These are phyloP conservation scores for Athene noctua DNA, from an alignment of 2,113 vertebrate species.

Conservation along the genomic window DNA sequence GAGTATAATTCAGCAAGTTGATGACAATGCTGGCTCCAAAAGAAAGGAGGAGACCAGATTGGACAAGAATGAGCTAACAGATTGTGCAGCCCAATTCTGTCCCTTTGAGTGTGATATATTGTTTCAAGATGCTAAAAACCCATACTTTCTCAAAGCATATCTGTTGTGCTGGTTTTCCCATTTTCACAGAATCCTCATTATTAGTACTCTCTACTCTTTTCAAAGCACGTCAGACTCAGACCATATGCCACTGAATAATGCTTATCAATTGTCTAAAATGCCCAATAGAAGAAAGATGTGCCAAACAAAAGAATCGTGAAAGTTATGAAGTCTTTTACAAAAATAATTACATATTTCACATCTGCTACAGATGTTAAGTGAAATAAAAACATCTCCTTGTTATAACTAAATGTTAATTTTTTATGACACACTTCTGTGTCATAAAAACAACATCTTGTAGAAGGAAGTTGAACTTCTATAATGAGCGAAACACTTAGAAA, in stretches of 20 bases:
- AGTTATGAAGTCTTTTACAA: slow-evolving; percentile 71
- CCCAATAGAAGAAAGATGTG: slow-evolving; percentile 73
- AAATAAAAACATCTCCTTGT: slow-evolving; percentile 72
- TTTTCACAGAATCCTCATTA: slow-evolving; percentile 84
- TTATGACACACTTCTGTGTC: slow-evolving; percentile 63
- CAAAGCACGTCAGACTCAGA: slow-evolving; percentile 82
- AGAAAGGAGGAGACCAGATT: slow-evolving; percentile 85
- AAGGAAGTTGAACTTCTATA: slow-evolving; percentile 37
- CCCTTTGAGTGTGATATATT: slow-evolving; percentile 85
- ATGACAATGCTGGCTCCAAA: slow-evolving; percentile 85
- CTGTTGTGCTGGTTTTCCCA: slow-evolving; percentile 80
- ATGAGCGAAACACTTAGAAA: slow-evolving; percentile 31
- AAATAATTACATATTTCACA: slow-evolving; percentile 74
- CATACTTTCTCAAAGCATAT: slow-evolving; percentile 81
- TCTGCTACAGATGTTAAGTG: slow-evolving; percentile 75
- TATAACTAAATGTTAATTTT: slow-evolving; percentile 72
- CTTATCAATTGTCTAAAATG: slow-evolving; percentile 78
- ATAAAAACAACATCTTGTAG: slow-evolving; percentile 60
- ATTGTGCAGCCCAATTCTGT: slow-evolving; percentile 81
- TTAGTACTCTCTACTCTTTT: slow-evolving; percentile 81
- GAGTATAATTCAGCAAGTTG: slow-evolving; percentile 83
- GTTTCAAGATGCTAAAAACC: slow-evolving; percentile 84
- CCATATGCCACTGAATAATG: slow-evolving; percentile 84
- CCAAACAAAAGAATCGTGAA: slow-evolving; percentile 69
- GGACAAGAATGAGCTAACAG: slow-evolving; percentile 86